Evolutionary conservation across 1,140 invertebrate species (phyloP).

Genomic region (Ips nitidus): DNA sequence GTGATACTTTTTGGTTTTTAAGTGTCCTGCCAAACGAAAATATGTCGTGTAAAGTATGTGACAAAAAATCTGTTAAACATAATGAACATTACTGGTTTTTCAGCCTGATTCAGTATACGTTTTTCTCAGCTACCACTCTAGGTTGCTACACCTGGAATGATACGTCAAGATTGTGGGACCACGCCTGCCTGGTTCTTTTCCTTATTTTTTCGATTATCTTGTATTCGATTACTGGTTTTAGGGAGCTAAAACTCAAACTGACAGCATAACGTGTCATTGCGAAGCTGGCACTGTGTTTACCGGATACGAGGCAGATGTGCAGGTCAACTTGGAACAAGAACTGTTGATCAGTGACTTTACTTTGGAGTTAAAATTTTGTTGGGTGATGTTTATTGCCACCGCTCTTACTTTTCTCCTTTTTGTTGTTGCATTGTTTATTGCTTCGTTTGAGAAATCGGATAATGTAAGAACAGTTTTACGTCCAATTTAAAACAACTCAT

Average conservation of each 20-base stretch:
- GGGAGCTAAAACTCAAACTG: background rate
- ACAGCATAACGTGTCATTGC: constrained; percentile 21
- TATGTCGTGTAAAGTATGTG: constrained; percentile 3
- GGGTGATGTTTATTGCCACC: constrained; percentile 31
- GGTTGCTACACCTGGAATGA: constrained; percentile 29
- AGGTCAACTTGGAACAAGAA: constrained; percentile 21
- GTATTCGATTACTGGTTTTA: background rate
- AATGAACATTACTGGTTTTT: too few relatives aligned
- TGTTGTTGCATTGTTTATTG: constrained; percentile 18
- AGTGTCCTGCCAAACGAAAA: constrained; percentile 24
- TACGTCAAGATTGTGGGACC: constrained; percentile 22
- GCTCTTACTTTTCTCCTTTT: constrained; percentile 27
- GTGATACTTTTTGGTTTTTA: constrained; percentile 34
- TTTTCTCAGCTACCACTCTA: constrained; percentile 25
- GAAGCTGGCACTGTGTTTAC: constrained; percentile 26
- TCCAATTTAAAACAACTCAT: background rate
- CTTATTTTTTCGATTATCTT: constrained; percentile 10
- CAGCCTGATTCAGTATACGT: too few relatives aligned
- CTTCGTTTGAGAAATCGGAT: constrained; percentile 9
- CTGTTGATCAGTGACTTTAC: constrained; percentile 13
- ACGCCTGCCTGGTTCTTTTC: constrained; percentile 8
- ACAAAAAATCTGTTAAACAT: too few relatives aligned
- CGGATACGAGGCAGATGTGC: constrained; percentile 12
- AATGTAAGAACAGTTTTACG: constrained; percentile 14
- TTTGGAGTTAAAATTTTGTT: constrained; percentile 28